A percentile compares a stretch with the other conserved stretches of the same genome.
phyloP scores from a whole-genome alignment of 2,888 invertebrate genomes.

The Caenorhabditis drosophilae region DNA sequence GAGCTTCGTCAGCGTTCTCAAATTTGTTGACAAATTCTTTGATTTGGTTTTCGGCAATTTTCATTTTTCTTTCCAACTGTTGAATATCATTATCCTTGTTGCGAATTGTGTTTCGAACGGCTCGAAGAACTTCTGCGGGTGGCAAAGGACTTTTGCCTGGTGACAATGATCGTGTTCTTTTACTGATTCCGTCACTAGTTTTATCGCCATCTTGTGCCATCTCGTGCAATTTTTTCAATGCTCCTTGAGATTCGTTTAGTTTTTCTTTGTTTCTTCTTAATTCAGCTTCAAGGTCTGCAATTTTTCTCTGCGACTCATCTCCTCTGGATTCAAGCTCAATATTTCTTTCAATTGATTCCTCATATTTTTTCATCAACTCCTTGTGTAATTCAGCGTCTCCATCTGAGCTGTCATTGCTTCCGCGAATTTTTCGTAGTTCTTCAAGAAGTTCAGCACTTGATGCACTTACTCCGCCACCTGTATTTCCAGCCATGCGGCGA shows the following conservation, averaged over 20 bases:
- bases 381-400: conserved; percentile 63
- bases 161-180: conserved; percentile 64
- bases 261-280: conserved; percentile 61
- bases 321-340: conserved; percentile 66
- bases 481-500: conserved; percentile 33
- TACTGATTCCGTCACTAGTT: conserved; percentile 41
- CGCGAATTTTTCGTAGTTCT: conserved; percentile 46
- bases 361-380: conserved; percentile 67
- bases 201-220: conserved; percentile 58
- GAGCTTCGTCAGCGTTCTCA: conserved; percentile 62
- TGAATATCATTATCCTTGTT: conserved; percentile 66
- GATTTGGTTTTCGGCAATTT: conserved; percentile 61
- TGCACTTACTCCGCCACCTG: conserved; percentile 35
- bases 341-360: conserved; percentile 67
- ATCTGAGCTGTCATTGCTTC: conserved; percentile 35
- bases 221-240: conserved; percentile 65
- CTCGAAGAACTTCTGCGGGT: conserved; percentile 64
- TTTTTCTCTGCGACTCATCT: conserved; percentile 62
- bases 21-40: conserved; percentile 62
- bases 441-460: conserved; percentile 45
- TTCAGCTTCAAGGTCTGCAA: conserved; percentile 64
- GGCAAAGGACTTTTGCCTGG: conserved; percentile 62
- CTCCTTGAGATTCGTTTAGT: conserved; percentile 57
- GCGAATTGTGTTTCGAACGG: conserved; percentile 60
- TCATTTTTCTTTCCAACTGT: conserved; percentile 63